A percentile compares a stretch with the other conserved stretches of the same genome.
phyloP scores from a whole-genome alignment of 2,113 vertebrate genomes.

The Microcebus griseorufus region DNA sequence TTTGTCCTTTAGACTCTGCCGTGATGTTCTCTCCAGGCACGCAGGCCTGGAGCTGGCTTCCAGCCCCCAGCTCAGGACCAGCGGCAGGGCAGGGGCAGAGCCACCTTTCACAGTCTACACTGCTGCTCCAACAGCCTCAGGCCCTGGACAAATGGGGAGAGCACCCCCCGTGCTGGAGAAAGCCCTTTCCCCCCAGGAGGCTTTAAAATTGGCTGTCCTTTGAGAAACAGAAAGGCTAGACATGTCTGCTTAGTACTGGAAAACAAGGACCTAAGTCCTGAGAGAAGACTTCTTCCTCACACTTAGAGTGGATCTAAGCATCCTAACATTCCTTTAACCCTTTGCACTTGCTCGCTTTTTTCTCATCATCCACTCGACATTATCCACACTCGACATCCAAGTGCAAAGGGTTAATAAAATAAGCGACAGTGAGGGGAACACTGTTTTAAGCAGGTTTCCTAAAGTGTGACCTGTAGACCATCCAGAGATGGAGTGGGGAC shows the following conservation, averaged over 20 bases:
- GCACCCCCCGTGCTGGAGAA: not conserved
- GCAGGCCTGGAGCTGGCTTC: too few relatives aligned
- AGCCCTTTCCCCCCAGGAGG: not conserved
- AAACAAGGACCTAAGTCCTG: not conserved
- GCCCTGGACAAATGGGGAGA: not conserved
- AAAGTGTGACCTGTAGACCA: not conserved
- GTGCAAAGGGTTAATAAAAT: not conserved
- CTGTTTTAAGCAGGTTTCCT: not conserved
- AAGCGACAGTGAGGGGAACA: not conserved
- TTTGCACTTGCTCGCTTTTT: too few relatives aligned
- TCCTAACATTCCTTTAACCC: not conserved
- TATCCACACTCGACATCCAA: too few relatives aligned
- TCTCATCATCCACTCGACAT: too few relatives aligned
- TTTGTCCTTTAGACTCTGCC: not conserved
- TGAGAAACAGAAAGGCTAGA: not conserved
- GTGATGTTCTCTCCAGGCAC: not conserved
- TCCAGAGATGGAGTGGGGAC: not conserved
- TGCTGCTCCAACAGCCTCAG: not conserved
- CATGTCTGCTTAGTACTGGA: not conserved
- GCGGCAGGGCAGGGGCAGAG: not conserved
- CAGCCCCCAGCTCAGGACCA: not conserved
- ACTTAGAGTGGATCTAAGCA: not conserved
- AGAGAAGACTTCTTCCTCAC: not conserved
- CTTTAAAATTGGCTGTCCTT: not conserved
- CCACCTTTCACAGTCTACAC: rapidly evolving